These are phyloP conservation scores for Stegana nigrithorax DNA, from an alignment of 2,888 invertebrate genomes.

Conservation along the genomic window DNA sequence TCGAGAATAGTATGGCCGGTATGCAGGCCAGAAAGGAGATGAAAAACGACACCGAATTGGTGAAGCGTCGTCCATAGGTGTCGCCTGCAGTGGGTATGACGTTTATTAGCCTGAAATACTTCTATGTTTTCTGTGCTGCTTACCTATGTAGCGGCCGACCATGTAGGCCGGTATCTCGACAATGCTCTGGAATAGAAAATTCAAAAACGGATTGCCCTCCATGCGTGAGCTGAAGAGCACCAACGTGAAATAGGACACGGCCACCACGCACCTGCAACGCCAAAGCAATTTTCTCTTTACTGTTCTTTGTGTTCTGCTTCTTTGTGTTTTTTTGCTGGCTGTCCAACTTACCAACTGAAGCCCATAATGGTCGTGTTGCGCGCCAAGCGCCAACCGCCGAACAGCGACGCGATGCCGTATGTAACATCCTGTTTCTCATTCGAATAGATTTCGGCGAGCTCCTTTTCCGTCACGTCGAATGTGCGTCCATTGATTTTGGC, in stretches of 20 bases:
- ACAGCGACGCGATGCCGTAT: constrained; percentile 72
- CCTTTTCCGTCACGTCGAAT: constrained; percentile 65
- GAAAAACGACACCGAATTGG: constrained; percentile 69
- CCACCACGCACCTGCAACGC: constrained; percentile 69
- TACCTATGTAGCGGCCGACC: constrained; percentile 70
- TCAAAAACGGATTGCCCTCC: constrained; percentile 75
- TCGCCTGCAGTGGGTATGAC: constrained; percentile 63
- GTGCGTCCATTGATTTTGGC: constrained; percentile 71
- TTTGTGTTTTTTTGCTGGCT: background rate
- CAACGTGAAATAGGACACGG: constrained; percentile 71
- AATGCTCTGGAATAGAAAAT: constrained; percentile 74
- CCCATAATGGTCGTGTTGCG: constrained; percentile 71
- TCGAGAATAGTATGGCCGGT: constrained; percentile 66
- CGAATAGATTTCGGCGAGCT: constrained; percentile 69
- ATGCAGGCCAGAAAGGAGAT: constrained; percentile 67
- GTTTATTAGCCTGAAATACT: background rate
- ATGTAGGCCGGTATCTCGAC: constrained; percentile 76
- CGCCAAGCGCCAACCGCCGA: constrained; percentile 72
- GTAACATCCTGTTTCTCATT: constrained; percentile 64
- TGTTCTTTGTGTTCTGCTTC: background rate
- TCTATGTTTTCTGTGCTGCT: no score
- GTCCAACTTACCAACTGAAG: constrained; percentile 70
- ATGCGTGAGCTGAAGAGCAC: constrained; percentile 71
- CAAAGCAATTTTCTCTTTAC: constrained; percentile 37
- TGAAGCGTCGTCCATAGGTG: constrained; percentile 71